These are phyloP conservation scores for Dione vanillae DNA, from an alignment of 2,888 invertebrate genomes.

Conservation along the genomic window DNA sequence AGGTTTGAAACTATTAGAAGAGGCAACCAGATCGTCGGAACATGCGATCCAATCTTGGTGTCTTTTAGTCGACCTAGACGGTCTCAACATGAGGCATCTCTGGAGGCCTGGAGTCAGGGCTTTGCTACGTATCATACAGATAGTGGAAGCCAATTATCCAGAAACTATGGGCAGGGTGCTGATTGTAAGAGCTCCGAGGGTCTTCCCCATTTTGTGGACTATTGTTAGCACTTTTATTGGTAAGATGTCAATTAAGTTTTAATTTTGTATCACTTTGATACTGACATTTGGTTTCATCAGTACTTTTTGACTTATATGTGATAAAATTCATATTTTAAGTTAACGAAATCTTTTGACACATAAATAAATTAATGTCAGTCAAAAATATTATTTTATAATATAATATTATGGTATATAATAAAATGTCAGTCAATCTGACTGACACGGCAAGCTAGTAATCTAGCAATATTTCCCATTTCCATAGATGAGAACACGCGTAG, in stretches of 20 bases:
- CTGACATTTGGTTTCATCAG: too few relatives aligned
- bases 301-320: too few relatives aligned
- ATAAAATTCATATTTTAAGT: too few relatives aligned
- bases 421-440: neutral
- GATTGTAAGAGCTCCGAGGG: conserved; percentile 95
- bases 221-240: conserved; percentile 97
- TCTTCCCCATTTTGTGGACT: conserved; percentile 98
- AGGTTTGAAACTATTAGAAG: conserved; percentile 93
- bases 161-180: conserved; percentile 97
- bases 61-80: conserved; percentile 95
- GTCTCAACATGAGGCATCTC: conserved; percentile 96
- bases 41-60: conserved; percentile 95
- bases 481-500: conserved; percentile 95
- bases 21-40: conserved; percentile 91
- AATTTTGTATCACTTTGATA: too few relatives aligned
- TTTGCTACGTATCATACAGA: conserved; percentile 85
- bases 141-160: conserved; percentile 97
- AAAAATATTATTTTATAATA: too few relatives aligned
- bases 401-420: too few relatives aligned
- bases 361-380: too few relatives aligned
- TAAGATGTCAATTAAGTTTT: conserved; percentile 57
- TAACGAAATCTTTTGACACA: too few relatives aligned
- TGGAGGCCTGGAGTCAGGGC: conserved; percentile 96
- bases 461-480: conserved; percentile 30
- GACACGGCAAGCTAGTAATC: neutral